Base-by-base conservation (phyloP, 2,113 vertebrate species). In the Tetrax tetrax region DNA sequence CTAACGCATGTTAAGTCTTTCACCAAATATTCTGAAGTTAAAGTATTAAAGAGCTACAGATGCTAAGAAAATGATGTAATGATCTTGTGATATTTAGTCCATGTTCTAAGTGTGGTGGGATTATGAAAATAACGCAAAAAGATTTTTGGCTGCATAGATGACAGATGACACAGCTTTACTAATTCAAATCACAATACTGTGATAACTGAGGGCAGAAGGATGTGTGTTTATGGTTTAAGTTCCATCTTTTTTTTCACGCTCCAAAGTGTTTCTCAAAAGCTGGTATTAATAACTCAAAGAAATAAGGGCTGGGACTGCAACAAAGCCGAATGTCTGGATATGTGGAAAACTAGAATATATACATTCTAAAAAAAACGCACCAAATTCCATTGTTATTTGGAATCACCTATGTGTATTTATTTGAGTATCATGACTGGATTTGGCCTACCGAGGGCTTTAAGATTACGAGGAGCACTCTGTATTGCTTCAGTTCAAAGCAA, bases 21-120 rank as follows among this genome's bases (percentile, higher is more conserved):
- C 85, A 72, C 69, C 61, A 89, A 96, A 93, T 59, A 91, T 89
- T 93, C 91, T 83, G 60, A 90, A 95, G 71, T 95, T 85, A 83
- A 19, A 71, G 43, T 16, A 96, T 41, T 68, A 69, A 95, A 66
- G 65, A 90, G 35, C 71, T 87, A 92, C 87, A 91, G 94, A 96
- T 87, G 90, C 94, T 95, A 78, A 74, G 60, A 96, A 84, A 93
- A 83, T 95, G 90, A 96, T 21, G 56, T 79, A 57, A 95, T 78
- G 63, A 91, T 88, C 88, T 84, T 88, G 57, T 95, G 86, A 95
- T 80, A 90, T 51, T 91, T 71, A 61, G 74, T 45, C 59, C 83
- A 68, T 7, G 17, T 27, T 74, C 6, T 87, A 87, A 16, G 35
- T 45, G 29, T 68, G 33, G 65, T 71, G 19, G 57, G 51, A 91